Evolutionary conservation across 1,140 invertebrate genomes (phyloP).

Genomic region (Lepeophtheirus salmonis): DNA sequence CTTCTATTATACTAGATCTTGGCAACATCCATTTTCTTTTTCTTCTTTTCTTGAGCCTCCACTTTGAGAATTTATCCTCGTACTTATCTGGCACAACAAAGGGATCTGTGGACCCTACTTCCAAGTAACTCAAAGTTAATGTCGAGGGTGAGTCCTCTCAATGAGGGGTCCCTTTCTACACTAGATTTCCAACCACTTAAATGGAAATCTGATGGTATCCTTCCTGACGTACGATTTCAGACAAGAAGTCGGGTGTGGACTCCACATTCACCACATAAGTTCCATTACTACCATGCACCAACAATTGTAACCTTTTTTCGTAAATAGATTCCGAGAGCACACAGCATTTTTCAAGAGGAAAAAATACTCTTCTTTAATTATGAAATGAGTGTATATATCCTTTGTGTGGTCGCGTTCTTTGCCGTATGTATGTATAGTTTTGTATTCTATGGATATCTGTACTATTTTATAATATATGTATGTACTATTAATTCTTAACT

Average conservation of each 20-base stretch:
- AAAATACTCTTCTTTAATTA: too few species aligned
- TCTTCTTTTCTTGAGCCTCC: constrained; percentile 97
- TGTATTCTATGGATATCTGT: too few species aligned
- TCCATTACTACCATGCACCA: not conserved
- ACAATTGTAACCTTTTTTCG: constrained; percentile 3
- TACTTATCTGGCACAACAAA: constrained; percentile 99
- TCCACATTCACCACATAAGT: constrained; percentile 4
- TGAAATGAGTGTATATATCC: too few species aligned
- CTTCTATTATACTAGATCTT: constrained; percentile 97
- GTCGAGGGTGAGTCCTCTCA: not conserved
- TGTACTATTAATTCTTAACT: too few species aligned
- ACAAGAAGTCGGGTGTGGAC: not conserved
- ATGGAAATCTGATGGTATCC: not conserved
- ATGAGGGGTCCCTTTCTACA: not conserved
- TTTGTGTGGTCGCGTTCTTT: too few species aligned
- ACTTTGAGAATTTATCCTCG: constrained; percentile 98
- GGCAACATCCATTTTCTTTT: constrained; percentile 96
- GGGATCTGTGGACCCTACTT: constrained; percentile 62
- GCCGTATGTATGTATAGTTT: too few species aligned
- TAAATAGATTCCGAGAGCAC: not conserved
- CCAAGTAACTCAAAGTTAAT: constrained; percentile 3
- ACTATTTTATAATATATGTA: too few species aligned
- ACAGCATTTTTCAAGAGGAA: not conserved
- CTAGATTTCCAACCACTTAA: not conserved
- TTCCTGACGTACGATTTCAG: not conserved